Conservation (phyloP, 2,888 invertebrate species). For the Siphlonurus alternatus region DNA sequence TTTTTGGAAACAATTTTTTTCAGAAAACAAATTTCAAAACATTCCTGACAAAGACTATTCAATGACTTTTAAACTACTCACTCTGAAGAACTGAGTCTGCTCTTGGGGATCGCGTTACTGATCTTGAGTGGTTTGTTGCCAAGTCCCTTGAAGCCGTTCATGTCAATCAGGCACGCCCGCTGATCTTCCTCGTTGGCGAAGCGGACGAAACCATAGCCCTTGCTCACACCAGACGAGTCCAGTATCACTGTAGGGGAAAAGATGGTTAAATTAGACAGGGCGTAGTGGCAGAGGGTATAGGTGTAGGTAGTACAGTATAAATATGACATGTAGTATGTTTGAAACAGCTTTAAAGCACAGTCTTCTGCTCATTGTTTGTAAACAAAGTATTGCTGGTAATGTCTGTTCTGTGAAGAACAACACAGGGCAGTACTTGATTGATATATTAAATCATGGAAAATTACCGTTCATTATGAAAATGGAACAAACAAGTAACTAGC, state of each 20-base stretch:
- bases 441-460: no score
- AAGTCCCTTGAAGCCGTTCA: slow-evolving; percentile 83
- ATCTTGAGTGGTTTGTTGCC: slow-evolving; percentile 81
- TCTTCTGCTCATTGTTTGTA: no score
- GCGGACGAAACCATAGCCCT: slow-evolving; percentile 90
- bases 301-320: background rate
- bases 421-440: no score
- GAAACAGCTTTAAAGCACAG: background rate
- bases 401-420: no score
- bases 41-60: no score
- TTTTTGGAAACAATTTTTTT: no score
- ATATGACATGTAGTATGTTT: background rate
- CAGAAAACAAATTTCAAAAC: no score
- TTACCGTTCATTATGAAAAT: no score
- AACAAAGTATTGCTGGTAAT: no score
- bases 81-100: slow-evolving; percentile 28
- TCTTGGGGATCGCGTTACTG: slow-evolving; percentile 81
- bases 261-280: background rate
- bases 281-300: no score
- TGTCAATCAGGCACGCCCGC: slow-evolving; percentile 75
- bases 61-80: no score
- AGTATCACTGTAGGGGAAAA: slow-evolving; percentile 53
- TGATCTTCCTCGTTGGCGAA: slow-evolving; percentile 91
- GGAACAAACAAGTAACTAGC: no score
- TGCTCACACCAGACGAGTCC: slow-evolving; percentile 76